Conservation (phyloP, 2,113 vertebrate genomes). For the Lamprotornis superbus region DNA sequence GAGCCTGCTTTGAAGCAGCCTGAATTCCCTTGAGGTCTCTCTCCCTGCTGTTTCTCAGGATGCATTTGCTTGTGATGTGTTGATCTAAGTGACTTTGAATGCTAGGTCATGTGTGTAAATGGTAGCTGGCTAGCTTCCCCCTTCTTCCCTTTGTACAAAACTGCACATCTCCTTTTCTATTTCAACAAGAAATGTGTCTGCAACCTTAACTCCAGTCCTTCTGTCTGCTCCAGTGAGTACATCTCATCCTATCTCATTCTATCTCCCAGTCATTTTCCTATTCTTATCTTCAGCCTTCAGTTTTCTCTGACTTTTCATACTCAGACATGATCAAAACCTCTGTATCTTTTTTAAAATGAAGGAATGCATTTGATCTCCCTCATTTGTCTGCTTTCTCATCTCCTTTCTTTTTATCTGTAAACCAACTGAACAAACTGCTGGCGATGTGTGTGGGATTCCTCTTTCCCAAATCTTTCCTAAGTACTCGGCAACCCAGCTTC, state of each 20-base stretch:
- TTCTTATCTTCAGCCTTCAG: not conserved
- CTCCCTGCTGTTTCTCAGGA: not conserved
- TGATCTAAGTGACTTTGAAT: slow-evolving; percentile 4
- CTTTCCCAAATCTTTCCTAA: not conserved
- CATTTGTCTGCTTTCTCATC: not conserved
- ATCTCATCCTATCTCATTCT: not conserved
- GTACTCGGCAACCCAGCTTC: not conserved
- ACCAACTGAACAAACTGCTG: not conserved
- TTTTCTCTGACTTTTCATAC: not conserved
- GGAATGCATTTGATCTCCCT: not conserved
- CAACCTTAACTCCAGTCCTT: not conserved
- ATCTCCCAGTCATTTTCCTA: not conserved
- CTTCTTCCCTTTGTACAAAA: not conserved
- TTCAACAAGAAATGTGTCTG: not conserved
- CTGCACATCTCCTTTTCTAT: not conserved
- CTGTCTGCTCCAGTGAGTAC: not conserved
- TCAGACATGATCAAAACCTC: not conserved
- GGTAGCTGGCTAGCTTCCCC: not conserved
- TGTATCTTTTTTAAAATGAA: not conserved
- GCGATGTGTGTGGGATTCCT: not conserved
- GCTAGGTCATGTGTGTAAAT: not conserved
- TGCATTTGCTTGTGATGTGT: not conserved
- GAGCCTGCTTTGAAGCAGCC: slow-evolving; percentile 4
- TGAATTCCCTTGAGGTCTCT: not conserved
- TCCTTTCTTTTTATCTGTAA: slow-evolving; percentile 7